Percentiles rank a stretch among this genome's conserved stretches.
Evolutionary conservation across 2,888 invertebrate genomes (phyloP).

Genomic region (Phengaris alcon): DNA sequence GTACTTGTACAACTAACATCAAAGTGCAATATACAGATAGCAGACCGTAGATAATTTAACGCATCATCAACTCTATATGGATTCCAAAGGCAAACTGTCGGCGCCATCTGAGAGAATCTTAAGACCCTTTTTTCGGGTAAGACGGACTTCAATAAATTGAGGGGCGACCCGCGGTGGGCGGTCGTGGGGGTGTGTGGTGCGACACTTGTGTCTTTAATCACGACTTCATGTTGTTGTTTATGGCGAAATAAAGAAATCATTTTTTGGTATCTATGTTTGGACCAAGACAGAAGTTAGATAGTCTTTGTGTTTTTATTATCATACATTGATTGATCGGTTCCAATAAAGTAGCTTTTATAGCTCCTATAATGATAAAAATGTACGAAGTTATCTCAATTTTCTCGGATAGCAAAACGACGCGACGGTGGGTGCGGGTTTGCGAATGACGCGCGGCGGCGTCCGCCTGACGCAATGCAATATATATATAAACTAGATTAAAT

Average conservation of each 20-base stretch:
- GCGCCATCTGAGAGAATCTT: conserved; percentile 33
- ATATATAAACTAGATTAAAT: too few relatives aligned
- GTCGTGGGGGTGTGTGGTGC: conserved; percentile 49
- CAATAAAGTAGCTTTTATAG: too few relatives aligned
- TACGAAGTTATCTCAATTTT: too few relatives aligned
- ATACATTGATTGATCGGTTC: too few relatives aligned
- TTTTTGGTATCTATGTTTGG: not conserved
- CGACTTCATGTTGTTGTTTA: not conserved
- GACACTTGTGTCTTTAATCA: conserved; percentile 26
- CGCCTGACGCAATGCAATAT: too few relatives aligned
- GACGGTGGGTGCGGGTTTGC: too few relatives aligned
- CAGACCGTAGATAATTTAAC: not conserved
- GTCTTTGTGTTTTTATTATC: too few relatives aligned
- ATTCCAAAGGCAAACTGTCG: conserved; percentile 23
- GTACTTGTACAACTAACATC: not conserved
- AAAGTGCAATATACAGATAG: not conserved
- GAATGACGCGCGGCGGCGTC: too few relatives aligned
- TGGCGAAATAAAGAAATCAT: not conserved
- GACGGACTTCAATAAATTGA: conserved; percentile 72
- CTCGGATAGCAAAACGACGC: too few relatives aligned
- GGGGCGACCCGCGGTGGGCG: conserved; percentile 48
- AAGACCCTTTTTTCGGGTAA: conserved; percentile 67
- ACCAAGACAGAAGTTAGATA: too few relatives aligned
- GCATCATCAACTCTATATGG: conserved; percentile 31
- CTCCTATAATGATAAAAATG: too few relatives aligned